These are phyloP conservation scores for Clivina fossor DNA, from an alignment of 2,888 invertebrate genomes.

Conservation along the genomic window DNA sequence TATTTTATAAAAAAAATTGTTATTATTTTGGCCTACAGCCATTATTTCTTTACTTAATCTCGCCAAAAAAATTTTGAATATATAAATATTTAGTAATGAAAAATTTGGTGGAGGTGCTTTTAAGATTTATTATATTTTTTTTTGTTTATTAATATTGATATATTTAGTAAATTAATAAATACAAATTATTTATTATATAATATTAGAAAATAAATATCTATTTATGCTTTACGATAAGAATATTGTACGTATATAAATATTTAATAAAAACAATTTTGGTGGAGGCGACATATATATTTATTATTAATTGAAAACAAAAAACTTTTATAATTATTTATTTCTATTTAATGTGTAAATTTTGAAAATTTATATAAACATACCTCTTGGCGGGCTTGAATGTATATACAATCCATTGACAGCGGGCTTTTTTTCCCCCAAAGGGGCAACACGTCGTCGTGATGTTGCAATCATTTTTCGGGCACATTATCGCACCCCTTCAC, in stretches of 20 bases:
- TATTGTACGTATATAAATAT: neutral
- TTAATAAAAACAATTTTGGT: neutral
- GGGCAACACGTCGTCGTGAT: conserved; percentile 13
- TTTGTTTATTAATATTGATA: too few species aligned
- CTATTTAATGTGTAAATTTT: too few species aligned
- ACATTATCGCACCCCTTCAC: conserved; percentile 8
- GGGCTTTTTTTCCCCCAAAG: conserved; percentile 14
- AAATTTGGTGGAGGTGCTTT: too few species aligned
- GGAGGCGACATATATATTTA: neutral
- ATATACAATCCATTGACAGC: conserved; percentile 59
- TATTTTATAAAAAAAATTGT: too few species aligned
- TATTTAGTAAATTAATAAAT: too few species aligned
- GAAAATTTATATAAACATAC: conserved; percentile 53
- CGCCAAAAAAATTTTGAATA: too few species aligned
- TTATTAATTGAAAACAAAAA: neutral
- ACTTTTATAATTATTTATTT: neutral
- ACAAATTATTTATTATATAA: neutral
- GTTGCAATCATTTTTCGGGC: conserved; percentile 6
- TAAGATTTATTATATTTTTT: too few species aligned
- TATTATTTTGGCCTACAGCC: too few species aligned
- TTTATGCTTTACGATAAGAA: neutral
- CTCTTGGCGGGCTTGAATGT: conserved; percentile 65
- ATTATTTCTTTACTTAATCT: too few species aligned
- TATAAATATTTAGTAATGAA: too few species aligned
- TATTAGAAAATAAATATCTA: neutral